These are phyloP conservation scores for Adelognathus sp. DNA, from an alignment of 2,888 invertebrate genomes.

Conservation along the genomic window DNA sequence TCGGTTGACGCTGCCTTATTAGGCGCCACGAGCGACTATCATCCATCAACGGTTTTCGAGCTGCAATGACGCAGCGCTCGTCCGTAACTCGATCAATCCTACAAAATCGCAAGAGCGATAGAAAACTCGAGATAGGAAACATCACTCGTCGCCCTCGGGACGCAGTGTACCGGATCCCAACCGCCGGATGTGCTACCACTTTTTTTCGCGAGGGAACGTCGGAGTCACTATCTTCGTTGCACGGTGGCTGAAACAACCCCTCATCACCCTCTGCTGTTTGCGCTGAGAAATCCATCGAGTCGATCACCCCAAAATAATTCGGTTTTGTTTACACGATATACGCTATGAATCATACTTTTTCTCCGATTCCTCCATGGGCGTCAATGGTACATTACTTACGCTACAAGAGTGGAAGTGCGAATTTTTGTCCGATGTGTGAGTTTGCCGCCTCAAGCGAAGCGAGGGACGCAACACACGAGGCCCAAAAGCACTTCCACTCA, in stretches of 20 bases:
- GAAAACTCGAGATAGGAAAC: constrained; percentile 12
- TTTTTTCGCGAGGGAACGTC: not conserved
- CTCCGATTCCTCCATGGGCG: no score
- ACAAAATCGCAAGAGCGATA: constrained; percentile 1
- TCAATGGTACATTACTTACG: no score
- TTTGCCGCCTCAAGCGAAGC: no score
- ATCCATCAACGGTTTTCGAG: constrained; percentile 42
- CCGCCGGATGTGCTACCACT: not conserved
- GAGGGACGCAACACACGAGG: no score
- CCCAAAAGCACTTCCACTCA: no score
- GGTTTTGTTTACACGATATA: not conserved
- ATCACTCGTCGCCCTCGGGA: constrained; percentile 1
- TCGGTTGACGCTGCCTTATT: constrained; percentile 14
- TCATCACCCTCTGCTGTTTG: not conserved
- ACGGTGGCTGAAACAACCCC: not conserved
- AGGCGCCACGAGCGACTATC: constrained; percentile 1
- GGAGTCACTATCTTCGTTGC: not conserved
- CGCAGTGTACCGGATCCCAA: not conserved
- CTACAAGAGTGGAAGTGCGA: no score
- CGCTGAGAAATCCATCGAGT: not conserved
- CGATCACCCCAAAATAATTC: constrained; percentile 7
- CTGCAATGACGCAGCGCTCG: constrained; percentile 31
- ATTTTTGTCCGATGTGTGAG: no score
- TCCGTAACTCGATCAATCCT: constrained; percentile 37
- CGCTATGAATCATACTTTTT: not conserved